These are phyloP conservation scores for Hucho hucho DNA, from an alignment of 2,113 vertebrate genomes.

Conservation along the genomic window DNA sequence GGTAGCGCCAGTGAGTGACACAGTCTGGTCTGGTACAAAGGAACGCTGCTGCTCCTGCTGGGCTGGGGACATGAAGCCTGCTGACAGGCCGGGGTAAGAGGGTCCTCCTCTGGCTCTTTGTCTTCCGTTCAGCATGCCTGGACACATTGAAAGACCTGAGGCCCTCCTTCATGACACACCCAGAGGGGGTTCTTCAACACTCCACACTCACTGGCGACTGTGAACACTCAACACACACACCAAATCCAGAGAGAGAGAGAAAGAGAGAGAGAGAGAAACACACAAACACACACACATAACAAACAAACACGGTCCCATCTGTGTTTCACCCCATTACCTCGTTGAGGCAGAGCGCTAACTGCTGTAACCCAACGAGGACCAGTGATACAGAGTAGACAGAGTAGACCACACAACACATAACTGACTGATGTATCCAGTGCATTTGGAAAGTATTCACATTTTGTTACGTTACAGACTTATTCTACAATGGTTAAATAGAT, in stretches of 20 bases:
- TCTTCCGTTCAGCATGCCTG: slow-evolving; percentile 51
- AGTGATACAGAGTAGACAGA: background rate
- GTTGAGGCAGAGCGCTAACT: slow-evolving; percentile 8
- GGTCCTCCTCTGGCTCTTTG: slow-evolving; percentile 38
- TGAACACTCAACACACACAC: background rate
- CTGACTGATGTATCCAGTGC: slow-evolving; percentile 2
- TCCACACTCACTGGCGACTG: slow-evolving; percentile 5
- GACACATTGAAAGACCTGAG: slow-evolving; percentile 33
- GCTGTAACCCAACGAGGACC: slow-evolving; percentile 19
- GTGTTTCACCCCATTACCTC: slow-evolving; percentile 20
- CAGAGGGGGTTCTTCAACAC: background rate
- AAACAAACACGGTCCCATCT: slow-evolving; percentile 35
- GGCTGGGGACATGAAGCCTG: slow-evolving; percentile 49
- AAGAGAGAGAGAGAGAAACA: background rate
- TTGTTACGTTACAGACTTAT: too few relatives aligned
- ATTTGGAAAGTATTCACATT: too few relatives aligned
- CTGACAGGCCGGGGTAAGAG: slow-evolving; percentile 24
- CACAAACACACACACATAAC: slow-evolving; percentile 4
- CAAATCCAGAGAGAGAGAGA: background rate
- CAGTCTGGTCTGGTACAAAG: slow-evolving; percentile 46
- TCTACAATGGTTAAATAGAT: too few relatives aligned
- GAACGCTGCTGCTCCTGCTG: slow-evolving; percentile 44
- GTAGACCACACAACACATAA: slow-evolving; percentile 5
- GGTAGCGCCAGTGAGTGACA: slow-evolving; percentile 32
- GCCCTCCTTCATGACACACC: background rate